These are phyloP conservation scores for Graptemys geographica DNA, from an alignment of 2,797 vertebrate species.

Conservation along the genomic window DNA sequence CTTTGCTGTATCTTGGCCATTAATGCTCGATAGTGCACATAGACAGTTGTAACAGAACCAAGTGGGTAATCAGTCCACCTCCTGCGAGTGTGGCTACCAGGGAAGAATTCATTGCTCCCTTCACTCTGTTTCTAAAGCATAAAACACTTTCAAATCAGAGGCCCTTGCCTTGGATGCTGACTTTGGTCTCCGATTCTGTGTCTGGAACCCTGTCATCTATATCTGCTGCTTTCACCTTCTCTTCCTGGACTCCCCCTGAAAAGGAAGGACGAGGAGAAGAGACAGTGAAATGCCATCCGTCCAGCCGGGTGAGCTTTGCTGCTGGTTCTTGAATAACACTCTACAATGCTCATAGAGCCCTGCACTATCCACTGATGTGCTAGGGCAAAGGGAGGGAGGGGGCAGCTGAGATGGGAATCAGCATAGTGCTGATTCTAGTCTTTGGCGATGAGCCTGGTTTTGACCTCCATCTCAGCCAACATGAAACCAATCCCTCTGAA, in stretches of 20 bases:
- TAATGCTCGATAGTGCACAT: neutral
- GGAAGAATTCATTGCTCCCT: neutral
- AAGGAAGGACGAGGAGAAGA: neutral
- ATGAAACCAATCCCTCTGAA: neutral
- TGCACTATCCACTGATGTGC: neutral
- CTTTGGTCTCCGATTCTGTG: constrained; percentile 84
- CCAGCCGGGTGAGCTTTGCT: neutral
- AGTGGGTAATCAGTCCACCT: neutral
- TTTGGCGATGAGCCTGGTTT: neutral
- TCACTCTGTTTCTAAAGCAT: neutral
- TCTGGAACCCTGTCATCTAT: constrained; percentile 88
- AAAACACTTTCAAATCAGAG: neutral
- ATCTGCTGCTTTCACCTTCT: constrained; percentile 67
- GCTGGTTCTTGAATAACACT: neutral
- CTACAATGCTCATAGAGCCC: neutral
- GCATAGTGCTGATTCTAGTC: no score
- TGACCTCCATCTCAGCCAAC: neutral
- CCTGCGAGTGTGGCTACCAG: neutral
- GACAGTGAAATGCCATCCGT: neutral
- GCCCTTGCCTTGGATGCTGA: constrained; percentile 88
- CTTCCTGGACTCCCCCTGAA: constrained; percentile 82
- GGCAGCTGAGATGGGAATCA: neutral
- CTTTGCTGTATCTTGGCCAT: neutral
- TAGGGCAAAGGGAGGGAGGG: neutral
- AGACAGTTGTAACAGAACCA: neutral